Conservation (phyloP, 2,888 invertebrate genomes). For the Lithosia quadra region DNA sequence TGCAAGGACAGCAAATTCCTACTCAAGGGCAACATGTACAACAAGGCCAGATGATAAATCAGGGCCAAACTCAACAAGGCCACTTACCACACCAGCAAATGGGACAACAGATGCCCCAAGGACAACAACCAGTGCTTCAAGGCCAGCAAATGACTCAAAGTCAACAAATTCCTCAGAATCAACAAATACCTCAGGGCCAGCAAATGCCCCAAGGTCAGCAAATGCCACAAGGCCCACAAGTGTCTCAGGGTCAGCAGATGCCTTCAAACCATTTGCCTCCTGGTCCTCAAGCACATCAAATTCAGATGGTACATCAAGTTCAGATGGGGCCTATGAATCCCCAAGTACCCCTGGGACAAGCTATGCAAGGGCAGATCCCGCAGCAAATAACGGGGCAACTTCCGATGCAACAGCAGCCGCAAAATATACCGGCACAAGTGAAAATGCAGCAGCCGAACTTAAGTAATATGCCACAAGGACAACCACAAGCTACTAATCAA, state of each 20-base stretch:
- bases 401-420: conserved; percentile 52
- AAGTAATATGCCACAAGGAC: conserved; percentile 57
- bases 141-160: conserved; percentile 59
- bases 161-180: conserved; percentile 47
- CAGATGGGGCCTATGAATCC: conserved; percentile 50
- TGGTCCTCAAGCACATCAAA: conserved; percentile 45
- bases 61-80: conserved; percentile 43
- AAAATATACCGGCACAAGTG: conserved; percentile 52
- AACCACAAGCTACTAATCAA: conserved; percentile 52
- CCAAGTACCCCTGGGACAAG: conserved; percentile 48
- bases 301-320: conserved; percentile 49
- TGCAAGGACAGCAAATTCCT: conserved; percentile 52
- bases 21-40: conserved; percentile 54
- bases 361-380: conserved; percentile 54
- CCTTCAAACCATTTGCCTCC: conserved; percentile 41
- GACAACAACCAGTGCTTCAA: conserved; percentile 40
- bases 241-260: conserved; percentile 41
- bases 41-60: conserved; percentile 64
- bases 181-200: conserved; percentile 56
- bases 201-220: conserved; percentile 52
- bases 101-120: conserved; percentile 38
- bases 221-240: conserved; percentile 47
- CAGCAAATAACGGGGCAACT: conserved; percentile 58
- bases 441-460: conserved; percentile 61
- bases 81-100: conserved; percentile 55